Conservation (phyloP, 2,888 invertebrate species). For the Apamea monoglypha region DNA sequence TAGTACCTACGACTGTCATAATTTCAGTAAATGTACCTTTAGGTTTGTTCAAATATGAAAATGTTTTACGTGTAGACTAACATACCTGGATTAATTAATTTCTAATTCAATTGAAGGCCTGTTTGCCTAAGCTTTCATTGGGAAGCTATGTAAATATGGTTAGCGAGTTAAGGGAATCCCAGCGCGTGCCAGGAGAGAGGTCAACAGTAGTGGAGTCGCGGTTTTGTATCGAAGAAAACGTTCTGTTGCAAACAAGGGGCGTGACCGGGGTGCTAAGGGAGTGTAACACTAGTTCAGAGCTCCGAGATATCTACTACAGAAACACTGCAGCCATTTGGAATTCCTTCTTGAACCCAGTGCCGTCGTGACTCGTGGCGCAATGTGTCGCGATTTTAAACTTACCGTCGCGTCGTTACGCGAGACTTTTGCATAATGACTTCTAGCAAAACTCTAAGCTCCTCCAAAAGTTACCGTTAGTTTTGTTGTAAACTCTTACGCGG, state of each 20-base stretch:
- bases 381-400: slow-evolving; percentile 70
- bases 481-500: slow-evolving; percentile 50
- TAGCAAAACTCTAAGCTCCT: slow-evolving; percentile 64
- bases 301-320: slow-evolving; percentile 49
- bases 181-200: slow-evolving; percentile 28
- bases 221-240: slow-evolving; percentile 47
- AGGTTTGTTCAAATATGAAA: slow-evolving; percentile 19
- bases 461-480: slow-evolving; percentile 47
- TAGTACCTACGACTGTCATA: not conserved
- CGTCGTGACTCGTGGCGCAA: slow-evolving; percentile 25
- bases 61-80: not conserved
- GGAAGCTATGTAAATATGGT: slow-evolving; percentile 16
- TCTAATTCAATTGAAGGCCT: slow-evolving; percentile 10
- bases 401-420: slow-evolving; percentile 61
- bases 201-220: slow-evolving; percentile 44
- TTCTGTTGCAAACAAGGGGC: slow-evolving; percentile 53
- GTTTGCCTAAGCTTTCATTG: slow-evolving; percentile 23
- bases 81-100: slow-evolving; percentile 23
- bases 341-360: slow-evolving; percentile 45
- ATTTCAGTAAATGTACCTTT: not conserved
- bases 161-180: not conserved
- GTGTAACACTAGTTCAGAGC: slow-evolving; percentile 16
- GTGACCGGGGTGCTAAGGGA: slow-evolving; percentile 58
- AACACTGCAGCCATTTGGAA: slow-evolving; percentile 59
- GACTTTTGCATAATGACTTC: slow-evolving; percentile 72